A percentile compares a stretch with the other conserved stretches of the same genome.
Evolutionary conservation across 2,113 vertebrate genomes (phyloP).

Genomic region (Bubalus kerabau): DNA sequence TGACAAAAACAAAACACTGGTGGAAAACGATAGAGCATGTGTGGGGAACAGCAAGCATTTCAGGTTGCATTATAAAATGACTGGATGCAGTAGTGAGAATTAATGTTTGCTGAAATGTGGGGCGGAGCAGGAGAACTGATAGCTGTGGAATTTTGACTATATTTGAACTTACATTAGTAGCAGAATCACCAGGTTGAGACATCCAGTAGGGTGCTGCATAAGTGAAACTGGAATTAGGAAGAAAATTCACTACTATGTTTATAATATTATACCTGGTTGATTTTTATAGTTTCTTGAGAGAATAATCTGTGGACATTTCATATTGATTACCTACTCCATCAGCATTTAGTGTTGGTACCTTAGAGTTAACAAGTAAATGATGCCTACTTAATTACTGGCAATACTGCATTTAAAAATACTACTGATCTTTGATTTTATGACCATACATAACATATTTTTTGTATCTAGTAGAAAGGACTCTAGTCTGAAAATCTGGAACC

Average conservation of each 20-base stretch:
- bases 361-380: background rate
- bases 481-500: background rate
- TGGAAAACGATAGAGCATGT: background rate
- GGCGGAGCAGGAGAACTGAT: accelerated
- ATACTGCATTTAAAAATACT: background rate
- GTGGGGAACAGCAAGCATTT: background rate
- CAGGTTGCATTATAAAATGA: background rate
- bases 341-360: background rate
- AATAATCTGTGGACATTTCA: background rate
- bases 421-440: background rate
- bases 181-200: background rate
- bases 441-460: background rate
- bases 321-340: background rate
- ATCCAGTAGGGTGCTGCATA: background rate
- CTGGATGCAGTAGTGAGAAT: background rate
- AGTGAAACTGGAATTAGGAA: background rate
- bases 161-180: background rate
- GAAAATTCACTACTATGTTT: background rate
- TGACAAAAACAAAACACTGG: background rate
- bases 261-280: background rate
- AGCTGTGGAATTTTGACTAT: background rate
- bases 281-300: background rate
- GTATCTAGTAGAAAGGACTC: background rate
- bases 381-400: background rate
- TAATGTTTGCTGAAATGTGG: background rate